Base-by-base conservation (phyloP, 2,888 invertebrate species). In the Baccha elongata region DNA sequence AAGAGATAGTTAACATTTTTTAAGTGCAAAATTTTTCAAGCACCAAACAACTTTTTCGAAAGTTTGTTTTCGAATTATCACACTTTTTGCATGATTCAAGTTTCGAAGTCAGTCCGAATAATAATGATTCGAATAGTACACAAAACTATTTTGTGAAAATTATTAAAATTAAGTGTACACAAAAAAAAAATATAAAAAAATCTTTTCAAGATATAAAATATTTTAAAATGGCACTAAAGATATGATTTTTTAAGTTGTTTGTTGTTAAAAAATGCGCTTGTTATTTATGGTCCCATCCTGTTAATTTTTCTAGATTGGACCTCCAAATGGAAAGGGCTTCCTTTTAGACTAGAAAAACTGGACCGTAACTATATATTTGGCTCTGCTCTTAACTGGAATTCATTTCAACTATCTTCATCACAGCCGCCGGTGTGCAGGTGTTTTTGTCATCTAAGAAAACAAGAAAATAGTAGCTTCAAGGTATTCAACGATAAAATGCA, bases 291-390 rank as follows among this genome's bases (percentile, higher is more conserved):
- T 58, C 58, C n/a, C 58, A 58, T 40, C 10, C 58, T 58, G 58
- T 58, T 58, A 5, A 58, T 58, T 21, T 58, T 58, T 58, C 15
- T 58, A 58, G 58, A 58, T 58, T 23, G 37, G 58, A 58, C 58
- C 23, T 15, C 58, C 13, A 40, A 23, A 58, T 58, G 40, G 58
- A 58, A 58, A 55, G 10, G 15, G 58, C 15, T 35, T 35, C 35
- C 53, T 35, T 53, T 58, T 40, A 58, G 40, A 40, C 23, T 58
- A 40, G 40, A 40, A 58, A 58, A 58, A 40, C 21, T n/a, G 40
- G 58, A 58, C 10, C 23, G 26, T 58, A 58, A 13, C 40, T 58
- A 40, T 58, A 58, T 40, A 13, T 58, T 58, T 58, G 58, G 58
- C 40, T 40, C 37, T 40, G 10, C 23, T 23, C 40, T 40, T 15